Evolutionary conservation across 2,888 invertebrate genomes (phyloP).

Genomic region (Hecatera dysodea): DNA sequence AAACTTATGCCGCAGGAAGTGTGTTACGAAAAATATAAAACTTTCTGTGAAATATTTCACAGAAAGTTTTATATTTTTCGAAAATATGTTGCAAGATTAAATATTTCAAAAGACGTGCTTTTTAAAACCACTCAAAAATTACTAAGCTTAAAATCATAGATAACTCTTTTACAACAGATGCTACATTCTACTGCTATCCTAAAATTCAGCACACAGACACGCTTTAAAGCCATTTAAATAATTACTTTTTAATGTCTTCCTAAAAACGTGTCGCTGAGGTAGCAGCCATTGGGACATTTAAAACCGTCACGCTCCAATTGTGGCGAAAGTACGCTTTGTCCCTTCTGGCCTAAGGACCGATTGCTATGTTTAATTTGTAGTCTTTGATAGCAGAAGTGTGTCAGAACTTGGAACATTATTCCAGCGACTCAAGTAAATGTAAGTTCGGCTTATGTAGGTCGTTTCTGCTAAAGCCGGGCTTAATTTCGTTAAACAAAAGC

Average conservation of each 20-base stretch:
- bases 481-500: constrained; percentile 26
- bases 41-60: no score
- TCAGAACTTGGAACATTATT: constrained; percentile 34
- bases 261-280: constrained; percentile 5
- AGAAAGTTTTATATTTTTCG: not conserved
- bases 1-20: constrained; percentile 33
- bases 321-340: not conserved
- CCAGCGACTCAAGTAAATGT: constrained; percentile 19
- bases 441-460: not conserved
- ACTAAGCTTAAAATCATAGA: constrained; percentile 30
- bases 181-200: constrained; percentile 1
- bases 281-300: constrained; percentile 9
- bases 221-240: constrained; percentile 41
- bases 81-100: not conserved
- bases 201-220: constrained; percentile 9
- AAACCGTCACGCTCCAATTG: constrained; percentile 22
- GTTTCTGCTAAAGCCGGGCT: constrained; percentile 13
- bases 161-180: constrained; percentile 8
- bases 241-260: constrained; percentile 54
- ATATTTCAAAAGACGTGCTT: not conserved
- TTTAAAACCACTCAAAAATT: constrained; percentile 5
- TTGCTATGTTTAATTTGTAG: constrained; percentile 39
- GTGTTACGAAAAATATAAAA: no score
- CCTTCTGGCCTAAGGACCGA: constrained; percentile 5
- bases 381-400: constrained; percentile 28